These are phyloP conservation scores for Yponomeuta malinellus DNA, from an alignment of 2,888 invertebrate genomes.

Conservation along the genomic window DNA sequence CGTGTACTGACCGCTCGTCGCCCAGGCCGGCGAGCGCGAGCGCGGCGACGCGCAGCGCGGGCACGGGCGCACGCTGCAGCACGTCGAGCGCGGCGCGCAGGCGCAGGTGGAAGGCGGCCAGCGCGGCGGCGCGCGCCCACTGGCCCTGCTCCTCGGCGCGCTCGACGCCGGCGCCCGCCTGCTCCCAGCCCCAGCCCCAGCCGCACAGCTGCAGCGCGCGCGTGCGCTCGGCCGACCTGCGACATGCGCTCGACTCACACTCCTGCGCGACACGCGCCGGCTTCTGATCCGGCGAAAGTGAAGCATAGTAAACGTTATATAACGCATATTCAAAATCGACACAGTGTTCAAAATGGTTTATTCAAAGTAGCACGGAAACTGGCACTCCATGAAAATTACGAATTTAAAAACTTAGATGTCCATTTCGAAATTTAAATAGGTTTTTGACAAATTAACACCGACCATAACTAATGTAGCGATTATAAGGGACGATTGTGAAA, in stretches of 20 bases:
- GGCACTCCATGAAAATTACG: too few species aligned
- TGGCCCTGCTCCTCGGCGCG: conserved; percentile 82
- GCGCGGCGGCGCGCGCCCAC: conserved; percentile 89
- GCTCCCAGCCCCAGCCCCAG: conserved; percentile 89
- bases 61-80: conserved; percentile 82
- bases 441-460: too few species aligned
- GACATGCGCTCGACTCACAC: conserved; percentile 4
- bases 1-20: conserved; percentile 75
- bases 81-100: conserved; percentile 90
- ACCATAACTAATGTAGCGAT: too few species aligned
- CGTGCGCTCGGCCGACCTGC: conserved; percentile 83
- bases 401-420: too few species aligned
- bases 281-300: neutral
- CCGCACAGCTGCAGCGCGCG: conserved; percentile 91
- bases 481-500: too few species aligned
- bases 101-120: conserved; percentile 92
- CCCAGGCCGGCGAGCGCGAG: conserved; percentile 81
- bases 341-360: too few species aligned
- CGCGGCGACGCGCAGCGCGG: conserved; percentile 50
- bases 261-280: conserved; percentile 14
- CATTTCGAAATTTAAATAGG: too few species aligned
- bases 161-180: conserved; percentile 61
- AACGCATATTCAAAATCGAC: too few species aligned
- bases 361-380: too few species aligned
- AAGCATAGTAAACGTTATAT: too few species aligned